Base-by-base conservation (phyloP, 2,888 invertebrate genomes). In the Omphaloscelis lunosa region DNA sequence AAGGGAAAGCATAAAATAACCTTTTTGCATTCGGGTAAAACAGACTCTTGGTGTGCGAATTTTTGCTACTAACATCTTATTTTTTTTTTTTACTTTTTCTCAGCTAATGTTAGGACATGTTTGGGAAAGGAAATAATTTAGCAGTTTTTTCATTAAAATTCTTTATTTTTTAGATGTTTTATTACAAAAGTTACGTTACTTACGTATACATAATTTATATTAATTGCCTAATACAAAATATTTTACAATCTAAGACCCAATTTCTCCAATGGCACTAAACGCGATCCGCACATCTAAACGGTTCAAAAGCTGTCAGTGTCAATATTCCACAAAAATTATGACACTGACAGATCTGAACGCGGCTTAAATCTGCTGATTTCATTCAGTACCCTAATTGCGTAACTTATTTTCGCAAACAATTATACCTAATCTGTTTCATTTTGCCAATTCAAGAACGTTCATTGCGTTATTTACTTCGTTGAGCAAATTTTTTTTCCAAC, bases 121-220 rank as follows among this genome's bases (percentile, higher is more conserved):
- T 12, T 29, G n/a, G 20, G n/a, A 0, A 17, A 34, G 2, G 2
- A 82, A 82, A 65, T 23, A 0, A 76, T 41, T 27, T 41, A n/a
- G 12, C 34, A 45, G 8, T 11, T 27, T 34, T 51, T 79, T 88
- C 78, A 81, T 84, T 82, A 77, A 82, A 89, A 87, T 80, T 83
- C 72, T 89, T 90, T 90, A 88, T 87, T 88, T 87, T 77, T 85
- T 78, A 86, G 87, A 87, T 81, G 83, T 86, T 90, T 90, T 90
- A 93, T 93, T 91, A 93, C 93, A 93, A 93, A 89, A 90, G n/a
- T n/a, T 87, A 79, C 63, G 84, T 84, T 75, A 86, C 88, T 77
- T 86, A 89, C 85, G 88, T 90, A 89, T 90, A 91, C 88, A 83
- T 82, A 86, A 86, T 80, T 77, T 58, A 73, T 63, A 71, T 75